These are phyloP conservation scores for Syngnathus acus DNA, from an alignment of 2,797 vertebrate species.

Conservation along the genomic window DNA sequence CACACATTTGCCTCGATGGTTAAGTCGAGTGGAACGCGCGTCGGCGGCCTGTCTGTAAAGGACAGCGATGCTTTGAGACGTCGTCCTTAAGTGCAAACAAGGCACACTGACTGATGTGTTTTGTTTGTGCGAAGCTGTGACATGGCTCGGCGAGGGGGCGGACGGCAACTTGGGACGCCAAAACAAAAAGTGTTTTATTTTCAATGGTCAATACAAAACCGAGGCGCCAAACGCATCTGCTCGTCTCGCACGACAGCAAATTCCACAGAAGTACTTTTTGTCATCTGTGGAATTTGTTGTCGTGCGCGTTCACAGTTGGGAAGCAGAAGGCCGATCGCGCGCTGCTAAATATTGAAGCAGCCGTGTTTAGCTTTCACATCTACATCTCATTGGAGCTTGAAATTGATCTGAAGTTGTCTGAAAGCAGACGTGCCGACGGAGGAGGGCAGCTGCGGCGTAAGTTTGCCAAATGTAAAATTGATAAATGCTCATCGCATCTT, in stretches of 20 bases:
- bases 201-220: conserved; percentile 33
- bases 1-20: not conserved
- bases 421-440: conserved; percentile 54
- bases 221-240: conserved; percentile 17
- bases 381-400: conserved; percentile 71
- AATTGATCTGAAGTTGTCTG: conserved; percentile 69
- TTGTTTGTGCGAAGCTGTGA: conserved; percentile 26
- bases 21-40: not conserved
- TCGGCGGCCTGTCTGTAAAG: not conserved
- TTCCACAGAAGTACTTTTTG: conserved; percentile 20
- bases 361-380: conserved; percentile 59
- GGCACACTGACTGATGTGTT: conserved; percentile 29
- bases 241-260: conserved; percentile 13
- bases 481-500: conserved; percentile 57
- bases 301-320: conserved; percentile 38
- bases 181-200: conserved; percentile 15
- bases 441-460: conserved; percentile 32
- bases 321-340: conserved; percentile 50
- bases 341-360: conserved; percentile 66
- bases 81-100: conserved; percentile 24
- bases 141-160: conserved; percentile 31
- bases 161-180: conserved; percentile 25
- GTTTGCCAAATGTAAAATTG: conserved; percentile 68
- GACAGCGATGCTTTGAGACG: not conserved
- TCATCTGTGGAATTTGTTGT: conserved; percentile 40